A percentile compares a stretch with the other conserved stretches of the same genome.
phyloP scores from a whole-genome alignment of 1,140 invertebrate species.

The Medauroidea extradentata region DNA sequence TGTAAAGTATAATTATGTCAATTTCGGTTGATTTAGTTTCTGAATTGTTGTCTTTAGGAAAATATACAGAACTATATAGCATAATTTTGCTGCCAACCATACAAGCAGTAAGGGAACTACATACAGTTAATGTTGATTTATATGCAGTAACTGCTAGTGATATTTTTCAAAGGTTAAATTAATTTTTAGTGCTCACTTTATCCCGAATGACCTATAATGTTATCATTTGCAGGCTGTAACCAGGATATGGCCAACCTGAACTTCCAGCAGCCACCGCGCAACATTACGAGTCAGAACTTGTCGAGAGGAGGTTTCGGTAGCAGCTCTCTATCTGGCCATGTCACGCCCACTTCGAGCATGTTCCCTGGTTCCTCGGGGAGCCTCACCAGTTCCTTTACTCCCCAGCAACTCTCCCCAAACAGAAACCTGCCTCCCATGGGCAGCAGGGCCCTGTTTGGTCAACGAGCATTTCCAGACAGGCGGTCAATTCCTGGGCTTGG shows the following conservation, averaged over 20 bases:
- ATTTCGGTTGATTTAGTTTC: too few relatives aligned
- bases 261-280: constrained; percentile 62
- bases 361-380: constrained; percentile 50
- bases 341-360: constrained; percentile 63
- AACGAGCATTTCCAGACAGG: constrained; percentile 70
- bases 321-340: constrained; percentile 61
- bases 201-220: too few relatives aligned
- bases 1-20: too few relatives aligned
- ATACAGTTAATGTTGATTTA: too few relatives aligned
- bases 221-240: too few relatives aligned
- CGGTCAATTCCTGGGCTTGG: constrained; percentile 66
- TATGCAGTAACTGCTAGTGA: too few relatives aligned
- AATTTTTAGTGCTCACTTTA: too few relatives aligned
- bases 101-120: too few relatives aligned
- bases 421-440: constrained; percentile 31
- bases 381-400: constrained; percentile 42
- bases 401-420: constrained; percentile 57
- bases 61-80: too few relatives aligned
- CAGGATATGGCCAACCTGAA: constrained; percentile 75
- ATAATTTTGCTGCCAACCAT: too few relatives aligned
- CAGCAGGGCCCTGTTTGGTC: constrained; percentile 60
- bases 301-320: constrained; percentile 55
- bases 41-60: too few relatives aligned
- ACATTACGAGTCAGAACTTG: constrained; percentile 48
- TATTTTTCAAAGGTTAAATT: too few relatives aligned